Conservation (phyloP, 2,797 vertebrate species). For the Poeciliopsis turneri region DNA sequence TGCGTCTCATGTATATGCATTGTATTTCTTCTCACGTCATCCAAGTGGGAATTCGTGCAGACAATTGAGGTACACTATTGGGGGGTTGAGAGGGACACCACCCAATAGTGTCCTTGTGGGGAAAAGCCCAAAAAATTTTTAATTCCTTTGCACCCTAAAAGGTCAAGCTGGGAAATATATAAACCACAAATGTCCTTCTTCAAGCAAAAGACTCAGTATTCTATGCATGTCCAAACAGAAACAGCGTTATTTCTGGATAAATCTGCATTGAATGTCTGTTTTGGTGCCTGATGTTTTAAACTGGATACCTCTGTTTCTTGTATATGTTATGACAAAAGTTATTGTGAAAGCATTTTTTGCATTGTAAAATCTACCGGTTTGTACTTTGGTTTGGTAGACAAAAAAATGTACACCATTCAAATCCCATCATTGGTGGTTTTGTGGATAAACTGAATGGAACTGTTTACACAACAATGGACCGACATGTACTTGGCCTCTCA, state of each 20-base stretch:
- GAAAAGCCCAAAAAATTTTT: constrained; percentile 25
- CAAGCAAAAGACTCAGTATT: constrained; percentile 42
- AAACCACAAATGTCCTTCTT: constrained; percentile 45
- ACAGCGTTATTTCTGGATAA: constrained; percentile 50
- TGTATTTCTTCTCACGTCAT: constrained; percentile 1
- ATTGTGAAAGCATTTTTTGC: constrained; percentile 19
- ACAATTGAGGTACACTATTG: background rate
- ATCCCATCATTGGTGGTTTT: constrained; percentile 54
- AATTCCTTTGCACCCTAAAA: constrained; percentile 40
- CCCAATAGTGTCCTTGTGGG: too few species aligned
- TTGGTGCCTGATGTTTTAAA: constrained; percentile 36
- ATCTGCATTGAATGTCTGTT: constrained; percentile 48
- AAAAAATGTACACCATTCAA: constrained; percentile 38
- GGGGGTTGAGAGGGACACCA: constrained; percentile 15
- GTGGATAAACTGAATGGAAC: constrained; percentile 42
- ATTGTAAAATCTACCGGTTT: constrained; percentile 49
- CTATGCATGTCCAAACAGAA: constrained; percentile 44
- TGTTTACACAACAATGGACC: constrained; percentile 45
- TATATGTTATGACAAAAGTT: constrained; percentile 46
- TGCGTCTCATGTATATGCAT: constrained; percentile 23
- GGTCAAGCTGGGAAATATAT: constrained; percentile 37
- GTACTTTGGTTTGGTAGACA: constrained; percentile 44
- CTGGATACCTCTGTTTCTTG: constrained; percentile 35
- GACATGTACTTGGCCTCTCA: constrained; percentile 54
- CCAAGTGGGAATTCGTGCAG: constrained; percentile 15